Conservation (phyloP, 2,113 vertebrate genomes). For the Cygnus buccinator region DNA sequence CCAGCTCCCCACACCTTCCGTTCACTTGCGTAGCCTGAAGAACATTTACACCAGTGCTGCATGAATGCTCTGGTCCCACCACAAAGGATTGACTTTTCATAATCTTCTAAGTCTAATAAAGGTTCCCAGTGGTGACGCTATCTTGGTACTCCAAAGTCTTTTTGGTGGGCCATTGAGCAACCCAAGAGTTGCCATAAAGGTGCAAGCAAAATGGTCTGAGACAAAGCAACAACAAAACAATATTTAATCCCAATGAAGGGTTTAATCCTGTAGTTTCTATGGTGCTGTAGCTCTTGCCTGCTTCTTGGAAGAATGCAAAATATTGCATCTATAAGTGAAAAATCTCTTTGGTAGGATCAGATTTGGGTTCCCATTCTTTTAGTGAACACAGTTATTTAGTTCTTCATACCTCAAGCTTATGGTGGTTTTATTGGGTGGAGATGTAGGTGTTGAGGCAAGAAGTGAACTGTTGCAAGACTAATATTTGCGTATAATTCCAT, state of each 20-base stretch:
- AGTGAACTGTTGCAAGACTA: not conserved
- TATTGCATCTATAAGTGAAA: not conserved
- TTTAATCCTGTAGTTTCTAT: not conserved
- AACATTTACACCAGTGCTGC: not conserved
- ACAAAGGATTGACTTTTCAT: not conserved
- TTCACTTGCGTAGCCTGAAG: rapidly evolving
- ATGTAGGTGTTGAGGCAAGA: not conserved
- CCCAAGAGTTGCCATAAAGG: not conserved
- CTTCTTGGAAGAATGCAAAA: not conserved
- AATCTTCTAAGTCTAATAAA: not conserved
- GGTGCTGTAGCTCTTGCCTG: not conserved
- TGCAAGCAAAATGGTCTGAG: not conserved
- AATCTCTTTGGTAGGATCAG: not conserved
- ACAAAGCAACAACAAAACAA: not conserved
- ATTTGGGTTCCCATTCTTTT: not conserved
- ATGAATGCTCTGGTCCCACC: not conserved
- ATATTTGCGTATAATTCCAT: not conserved
- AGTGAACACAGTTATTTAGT: not conserved
- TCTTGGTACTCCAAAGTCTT: not conserved
- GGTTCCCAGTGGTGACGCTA: not conserved
- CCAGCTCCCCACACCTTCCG: too few relatives aligned
- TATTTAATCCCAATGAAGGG: not conserved
- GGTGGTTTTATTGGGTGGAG: not conserved
- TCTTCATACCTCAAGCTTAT: not conserved
- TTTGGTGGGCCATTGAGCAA: not conserved